Evolutionary conservation across 2,113 vertebrate genomes (phyloP), one percentile per base, ranked within the genome.

Genomic region (Chinchilla lanigera): DNA sequence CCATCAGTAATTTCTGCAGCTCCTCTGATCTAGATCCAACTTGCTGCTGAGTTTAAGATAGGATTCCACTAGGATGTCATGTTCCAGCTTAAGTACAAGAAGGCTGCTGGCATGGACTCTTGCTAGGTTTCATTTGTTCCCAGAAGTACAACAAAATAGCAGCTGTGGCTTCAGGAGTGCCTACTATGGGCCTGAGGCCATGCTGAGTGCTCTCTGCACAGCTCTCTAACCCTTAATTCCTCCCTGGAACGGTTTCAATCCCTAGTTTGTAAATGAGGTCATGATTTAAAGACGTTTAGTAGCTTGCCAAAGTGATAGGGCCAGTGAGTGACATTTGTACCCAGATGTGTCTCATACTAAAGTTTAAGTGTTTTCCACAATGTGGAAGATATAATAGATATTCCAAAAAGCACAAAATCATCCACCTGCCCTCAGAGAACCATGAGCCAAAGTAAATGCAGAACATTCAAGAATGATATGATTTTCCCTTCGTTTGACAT

Each of bases 1-100:
- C 54, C 38, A 22, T 63, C 24, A 54, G n/a, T 33, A 63, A 89
- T 90, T 93, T 94, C 96, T 95, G 22, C 3, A 94, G 26, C 2
- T 75, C 47, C 52, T 95, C 90, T 97, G 69, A 88, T 96, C 73
- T 67, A 22, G 12, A 86, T 82, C 78, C 87, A 96, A 88, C 22
- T 60, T 88, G 56, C 69, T 95, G 30, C 22, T 84, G 28, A 84
- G 47, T 86, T 87, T 87, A 63, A 26, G 47, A 82, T 28, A 47
- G 28, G 24, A 85, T 54, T 92, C 75, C 81, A 35, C 28, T n/a
- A 73, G 26, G 54, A 86, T 35, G 44, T 93, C 84, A 90, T 54
- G 52, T 19, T 93, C 41, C 44, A n/a, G 17, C 7, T 85, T 56
- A 84, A 94, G 30, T 50, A 50, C 77, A 89, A 54, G 22, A 24